phyloP scores from a whole-genome alignment of 2,113 vertebrate species.

The Nycticorax nycticorax region DNA sequence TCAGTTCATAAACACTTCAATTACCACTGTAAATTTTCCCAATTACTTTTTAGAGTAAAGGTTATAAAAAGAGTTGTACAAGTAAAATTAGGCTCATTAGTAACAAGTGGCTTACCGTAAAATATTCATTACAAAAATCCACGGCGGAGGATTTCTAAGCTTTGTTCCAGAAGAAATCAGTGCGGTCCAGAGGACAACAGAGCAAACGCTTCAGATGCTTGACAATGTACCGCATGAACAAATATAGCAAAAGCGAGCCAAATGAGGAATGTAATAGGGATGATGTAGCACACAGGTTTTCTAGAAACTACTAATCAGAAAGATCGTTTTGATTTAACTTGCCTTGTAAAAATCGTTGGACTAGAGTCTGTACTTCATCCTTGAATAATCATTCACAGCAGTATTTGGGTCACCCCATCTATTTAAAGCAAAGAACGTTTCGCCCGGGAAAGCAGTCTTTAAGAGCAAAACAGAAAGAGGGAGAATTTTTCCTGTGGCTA shows the following conservation, averaged over 20 bases:
- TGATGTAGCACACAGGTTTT: neutral
- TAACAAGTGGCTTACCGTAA: neutral
- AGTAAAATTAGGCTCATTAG: neutral
- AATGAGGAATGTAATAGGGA: neutral
- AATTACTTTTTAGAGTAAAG: neutral
- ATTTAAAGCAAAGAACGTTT: conserved; percentile 17
- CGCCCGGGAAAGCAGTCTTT: neutral
- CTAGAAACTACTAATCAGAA: neutral
- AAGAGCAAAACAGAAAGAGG: neutral
- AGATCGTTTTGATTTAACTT: neutral
- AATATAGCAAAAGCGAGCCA: neutral
- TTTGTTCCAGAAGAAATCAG: neutral
- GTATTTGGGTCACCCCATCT: conserved; percentile 15
- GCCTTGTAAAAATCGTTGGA: neutral
- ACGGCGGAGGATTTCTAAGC: neutral
- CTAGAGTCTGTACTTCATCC: neutral
- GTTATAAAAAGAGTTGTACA: neutral
- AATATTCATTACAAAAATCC: neutral
- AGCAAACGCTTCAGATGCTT: neutral
- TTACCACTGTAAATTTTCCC: neutral
- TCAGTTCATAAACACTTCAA: neutral
- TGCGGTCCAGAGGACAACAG: neutral
- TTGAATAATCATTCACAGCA: neutral
- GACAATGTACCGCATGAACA: neutral
- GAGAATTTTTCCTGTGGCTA: neutral